Evolutionary conservation across 2,888 invertebrate species (phyloP).

Genomic region (Chrysotoxum bicinctum): DNA sequence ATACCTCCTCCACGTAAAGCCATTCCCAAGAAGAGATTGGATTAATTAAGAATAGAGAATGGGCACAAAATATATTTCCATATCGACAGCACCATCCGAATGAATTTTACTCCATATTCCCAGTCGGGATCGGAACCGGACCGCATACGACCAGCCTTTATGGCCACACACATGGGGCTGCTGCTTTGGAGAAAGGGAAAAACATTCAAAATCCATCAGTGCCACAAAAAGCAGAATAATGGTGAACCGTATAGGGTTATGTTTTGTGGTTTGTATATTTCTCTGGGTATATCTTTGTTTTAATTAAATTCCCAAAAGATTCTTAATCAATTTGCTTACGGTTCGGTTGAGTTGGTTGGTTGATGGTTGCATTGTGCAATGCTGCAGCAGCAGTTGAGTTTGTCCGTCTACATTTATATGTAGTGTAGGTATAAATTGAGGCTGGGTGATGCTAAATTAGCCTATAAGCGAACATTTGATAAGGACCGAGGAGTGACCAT

Average conservation of each 20-base stretch:
- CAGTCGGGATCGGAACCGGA: background rate
- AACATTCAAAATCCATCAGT: constrained; percentile 73
- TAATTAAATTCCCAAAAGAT: constrained; percentile 72
- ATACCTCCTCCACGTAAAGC: background rate
- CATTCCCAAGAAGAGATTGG: constrained; percentile 32
- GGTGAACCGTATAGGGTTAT: constrained; percentile 58
- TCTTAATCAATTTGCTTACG: constrained; percentile 68
- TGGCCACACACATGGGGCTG: constrained; percentile 62
- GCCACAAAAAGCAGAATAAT: constrained; percentile 64
- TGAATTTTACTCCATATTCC: constrained; percentile 34
- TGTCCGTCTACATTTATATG: constrained; percentile 2
- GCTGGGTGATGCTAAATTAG: constrained; percentile 55
- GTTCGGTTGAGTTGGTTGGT: constrained; percentile 22
- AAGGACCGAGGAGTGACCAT: constrained; percentile 22
- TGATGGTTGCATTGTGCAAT: constrained; percentile 12
- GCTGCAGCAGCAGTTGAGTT: constrained; percentile 9
- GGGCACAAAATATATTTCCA: constrained; percentile 46
- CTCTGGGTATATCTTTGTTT: constrained; percentile 61
- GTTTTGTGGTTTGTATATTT: constrained; percentile 31
- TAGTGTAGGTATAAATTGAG: background rate
- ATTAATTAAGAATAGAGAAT: constrained; percentile 63
- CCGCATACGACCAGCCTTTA: background rate
- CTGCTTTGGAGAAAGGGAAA: constrained; percentile 9
- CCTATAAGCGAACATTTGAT: constrained; percentile 47
- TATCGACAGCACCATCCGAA: constrained; percentile 54